Percentiles rank a stretch among this genome's conserved stretches.
These are phyloP conservation scores for Podargus strigoides DNA, from an alignment of 2,797 vertebrate species.

Conservation along the genomic window DNA sequence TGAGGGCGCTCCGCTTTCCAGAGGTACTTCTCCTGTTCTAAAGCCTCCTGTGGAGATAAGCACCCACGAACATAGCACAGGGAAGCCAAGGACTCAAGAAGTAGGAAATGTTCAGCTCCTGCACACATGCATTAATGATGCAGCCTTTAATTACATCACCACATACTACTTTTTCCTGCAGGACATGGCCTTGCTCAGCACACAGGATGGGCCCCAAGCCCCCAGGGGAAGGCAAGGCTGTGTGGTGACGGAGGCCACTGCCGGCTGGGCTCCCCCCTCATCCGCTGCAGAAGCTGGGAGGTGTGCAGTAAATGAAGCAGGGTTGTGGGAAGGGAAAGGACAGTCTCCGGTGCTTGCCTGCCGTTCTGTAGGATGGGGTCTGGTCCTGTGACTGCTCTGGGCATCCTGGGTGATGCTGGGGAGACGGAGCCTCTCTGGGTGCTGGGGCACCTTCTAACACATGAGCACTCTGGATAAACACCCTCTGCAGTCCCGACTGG, in stretches of 20 bases:
- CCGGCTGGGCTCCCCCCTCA: slow-evolving; percentile 16
- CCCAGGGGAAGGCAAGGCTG: background rate
- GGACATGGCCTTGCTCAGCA: background rate
- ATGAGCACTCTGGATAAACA: background rate
- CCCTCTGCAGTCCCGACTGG: background rate
- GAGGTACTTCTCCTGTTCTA: background rate
- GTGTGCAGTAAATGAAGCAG: slow-evolving; percentile 56
- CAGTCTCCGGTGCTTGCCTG: background rate
- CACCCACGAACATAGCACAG: background rate
- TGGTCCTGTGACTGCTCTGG: accelerated
- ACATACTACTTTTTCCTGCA: background rate
- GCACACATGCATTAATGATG: background rate
- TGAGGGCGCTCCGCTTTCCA: background rate
- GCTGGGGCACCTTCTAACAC: background rate
- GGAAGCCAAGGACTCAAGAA: background rate
- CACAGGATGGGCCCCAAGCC: slow-evolving; percentile 43
- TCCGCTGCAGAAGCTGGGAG: slow-evolving; percentile 45
- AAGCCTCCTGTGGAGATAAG: background rate
- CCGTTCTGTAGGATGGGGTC: background rate
- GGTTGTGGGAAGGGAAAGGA: slow-evolving; percentile 9
- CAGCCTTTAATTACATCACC: slow-evolving; percentile 16
- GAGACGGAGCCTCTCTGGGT: background rate
- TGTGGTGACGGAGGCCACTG: background rate
- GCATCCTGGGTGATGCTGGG: background rate
- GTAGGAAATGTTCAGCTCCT: background rate